These are phyloP conservation scores for Scrobipalpa atriplicella DNA, from an alignment of 2,888 invertebrate genomes.

Conservation along the genomic window DNA sequence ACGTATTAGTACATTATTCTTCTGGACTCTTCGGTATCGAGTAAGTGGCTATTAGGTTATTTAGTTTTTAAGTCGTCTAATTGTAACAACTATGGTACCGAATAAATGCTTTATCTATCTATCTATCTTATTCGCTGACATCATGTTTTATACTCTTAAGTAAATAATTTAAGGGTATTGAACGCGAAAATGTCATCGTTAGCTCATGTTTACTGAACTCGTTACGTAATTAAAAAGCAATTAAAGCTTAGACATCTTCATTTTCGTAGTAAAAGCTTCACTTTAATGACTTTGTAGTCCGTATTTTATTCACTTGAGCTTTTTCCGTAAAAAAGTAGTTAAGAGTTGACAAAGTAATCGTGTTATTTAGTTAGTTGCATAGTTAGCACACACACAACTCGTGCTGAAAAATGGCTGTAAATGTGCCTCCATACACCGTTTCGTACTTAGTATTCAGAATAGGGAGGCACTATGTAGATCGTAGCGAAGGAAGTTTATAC, in stretches of 20 bases:
- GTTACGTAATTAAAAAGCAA: slow-evolving; percentile 16
- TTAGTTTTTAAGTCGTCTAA: no score
- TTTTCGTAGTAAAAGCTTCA: not conserved
- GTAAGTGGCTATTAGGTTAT: no score
- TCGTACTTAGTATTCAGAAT: not conserved
- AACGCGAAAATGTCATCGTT: slow-evolving; percentile 5
- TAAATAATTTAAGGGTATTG: slow-evolving; percentile 14
- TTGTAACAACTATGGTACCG: no score
- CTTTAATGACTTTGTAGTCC: slow-evolving; percentile 1
- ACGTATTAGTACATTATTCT: no score
- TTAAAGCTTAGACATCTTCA: slow-evolving; percentile 6
- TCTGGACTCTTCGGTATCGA: no score
- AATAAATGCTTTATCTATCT: no score
- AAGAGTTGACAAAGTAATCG: not conserved
- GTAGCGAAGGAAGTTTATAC: not conserved
- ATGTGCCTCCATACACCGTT: not conserved
- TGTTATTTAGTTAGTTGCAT: not conserved
- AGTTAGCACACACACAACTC: not conserved
- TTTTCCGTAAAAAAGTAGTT: not conserved
- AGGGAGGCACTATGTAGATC: not conserved
- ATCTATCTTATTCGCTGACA: not conserved
- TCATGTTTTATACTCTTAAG: slow-evolving; percentile 9
- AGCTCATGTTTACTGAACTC: slow-evolving; percentile 15
- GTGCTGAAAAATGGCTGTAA: not conserved
- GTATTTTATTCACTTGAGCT: not conserved